A percentile compares a stretch with the other conserved stretches of the same genome.
Evolutionary conservation across 2,888 invertebrate species (phyloP).

Genomic region (Acrobasis repandana): DNA sequence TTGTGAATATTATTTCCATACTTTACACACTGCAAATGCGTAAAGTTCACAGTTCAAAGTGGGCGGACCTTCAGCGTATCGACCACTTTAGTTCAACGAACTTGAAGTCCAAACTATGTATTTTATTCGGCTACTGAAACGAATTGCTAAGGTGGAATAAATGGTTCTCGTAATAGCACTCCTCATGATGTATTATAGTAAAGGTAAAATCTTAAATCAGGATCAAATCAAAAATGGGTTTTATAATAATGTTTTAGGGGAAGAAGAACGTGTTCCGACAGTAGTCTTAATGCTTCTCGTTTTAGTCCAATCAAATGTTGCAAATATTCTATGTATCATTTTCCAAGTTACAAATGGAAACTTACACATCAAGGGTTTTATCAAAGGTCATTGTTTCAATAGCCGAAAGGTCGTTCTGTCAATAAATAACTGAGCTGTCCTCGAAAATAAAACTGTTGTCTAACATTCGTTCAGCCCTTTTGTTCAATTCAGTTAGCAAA

Average conservation of each 20-base stretch:
- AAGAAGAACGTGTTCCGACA: too few species aligned
- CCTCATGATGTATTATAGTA: too few species aligned
- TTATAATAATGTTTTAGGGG: too few species aligned
- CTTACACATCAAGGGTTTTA: conserved; percentile 1
- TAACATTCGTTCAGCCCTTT: conserved; percentile 25
- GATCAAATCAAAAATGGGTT: too few species aligned
- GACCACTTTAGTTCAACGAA: conserved; percentile 46
- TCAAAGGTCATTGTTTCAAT: conserved; percentile 20
- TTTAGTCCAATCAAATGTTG: background rate
- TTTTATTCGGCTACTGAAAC: conserved; percentile 37
- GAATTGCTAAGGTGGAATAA: conserved; percentile 41
- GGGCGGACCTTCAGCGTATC: conserved; percentile 40
- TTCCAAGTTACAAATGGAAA: conserved; percentile 5
- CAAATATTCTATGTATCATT: background rate
- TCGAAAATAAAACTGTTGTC: conserved; percentile 22
- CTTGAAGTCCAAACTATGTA: conserved; percentile 32
- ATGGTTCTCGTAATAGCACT: conserved; percentile 20
- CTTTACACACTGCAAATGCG: conserved; percentile 34
- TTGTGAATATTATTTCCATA: conserved; percentile 34
- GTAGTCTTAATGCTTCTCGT: background rate
- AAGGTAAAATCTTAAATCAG: too few species aligned
- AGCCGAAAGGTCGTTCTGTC: conserved; percentile 22
- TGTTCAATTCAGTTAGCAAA: conserved; percentile 28
- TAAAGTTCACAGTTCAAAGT: conserved; percentile 40
- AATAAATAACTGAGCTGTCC: conserved; percentile 18